These are phyloP conservation scores for Xerus rutilus DNA, from an alignment of 2,797 vertebrate species.

Conservation along the genomic window DNA sequence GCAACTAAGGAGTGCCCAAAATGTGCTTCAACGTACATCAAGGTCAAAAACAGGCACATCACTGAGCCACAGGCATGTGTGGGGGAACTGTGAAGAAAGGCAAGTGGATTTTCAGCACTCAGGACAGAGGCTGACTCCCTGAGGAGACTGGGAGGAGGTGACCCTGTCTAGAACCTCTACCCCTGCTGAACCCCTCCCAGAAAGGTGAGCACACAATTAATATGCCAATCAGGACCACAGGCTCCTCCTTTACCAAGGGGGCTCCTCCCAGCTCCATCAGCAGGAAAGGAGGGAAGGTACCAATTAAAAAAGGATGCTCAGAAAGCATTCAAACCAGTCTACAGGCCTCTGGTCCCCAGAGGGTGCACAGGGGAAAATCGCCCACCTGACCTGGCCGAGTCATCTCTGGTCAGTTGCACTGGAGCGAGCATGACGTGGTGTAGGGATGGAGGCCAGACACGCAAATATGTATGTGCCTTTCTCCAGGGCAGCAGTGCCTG, in stretches of 20 bases:
- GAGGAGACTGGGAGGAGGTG: not conserved
- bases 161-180: not conserved
- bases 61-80: accelerated
- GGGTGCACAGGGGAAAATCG: not conserved
- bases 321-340: not conserved
- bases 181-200: not conserved
- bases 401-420: not conserved
- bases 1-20: not conserved
- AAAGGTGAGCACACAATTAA: not conserved
- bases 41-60: not conserved
- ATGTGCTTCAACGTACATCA: accelerated
- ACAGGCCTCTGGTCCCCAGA: not conserved
- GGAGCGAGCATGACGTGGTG: accelerated
- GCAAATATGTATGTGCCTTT: not conserved
- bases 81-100: not conserved
- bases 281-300: not conserved
- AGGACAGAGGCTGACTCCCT: not conserved
- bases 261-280: not conserved
- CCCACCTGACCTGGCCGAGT: not conserved
- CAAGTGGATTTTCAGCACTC: not conserved
- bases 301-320: not conserved
- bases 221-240: not conserved
- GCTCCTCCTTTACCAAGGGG: not conserved
- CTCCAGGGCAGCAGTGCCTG: not conserved
- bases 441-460: not conserved